Evolutionary conservation across 1,140 invertebrate species (phyloP).

Genomic region (Prorops nasuta): DNA sequence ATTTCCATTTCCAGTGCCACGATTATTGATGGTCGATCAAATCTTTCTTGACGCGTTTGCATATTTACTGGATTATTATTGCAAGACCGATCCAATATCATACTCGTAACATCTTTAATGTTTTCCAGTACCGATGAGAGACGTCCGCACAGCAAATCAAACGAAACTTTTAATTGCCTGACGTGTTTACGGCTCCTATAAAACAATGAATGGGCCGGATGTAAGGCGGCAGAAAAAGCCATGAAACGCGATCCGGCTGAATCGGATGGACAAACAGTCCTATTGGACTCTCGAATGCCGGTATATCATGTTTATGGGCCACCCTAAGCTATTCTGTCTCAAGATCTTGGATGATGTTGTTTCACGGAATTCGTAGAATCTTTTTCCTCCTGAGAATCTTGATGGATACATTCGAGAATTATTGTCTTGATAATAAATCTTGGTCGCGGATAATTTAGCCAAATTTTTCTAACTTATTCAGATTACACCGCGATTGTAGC

Average conservation of each 20-base stretch:
- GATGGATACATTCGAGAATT: too few species aligned
- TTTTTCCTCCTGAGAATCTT: too few species aligned
- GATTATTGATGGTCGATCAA: too few species aligned
- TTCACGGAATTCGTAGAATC: too few species aligned
- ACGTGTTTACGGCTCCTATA: constrained; percentile 38
- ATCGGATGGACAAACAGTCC: constrained; percentile 1
- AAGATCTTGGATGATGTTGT: background rate
- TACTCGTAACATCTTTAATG: background rate
- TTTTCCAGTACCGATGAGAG: background rate
- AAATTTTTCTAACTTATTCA: too few species aligned
- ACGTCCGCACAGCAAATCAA: constrained; percentile 36
- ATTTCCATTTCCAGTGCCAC: too few species aligned
- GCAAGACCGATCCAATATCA: background rate
- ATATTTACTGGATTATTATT: background rate
- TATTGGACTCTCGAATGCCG: constrained; percentile 10
- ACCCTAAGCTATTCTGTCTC: constrained; percentile 8
- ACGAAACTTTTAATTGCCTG: constrained; percentile 39
- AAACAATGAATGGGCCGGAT: constrained; percentile 35
- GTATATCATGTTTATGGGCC: constrained; percentile 34
- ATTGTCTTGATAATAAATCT: too few species aligned
- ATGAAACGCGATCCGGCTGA: background rate
- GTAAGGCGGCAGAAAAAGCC: background rate
- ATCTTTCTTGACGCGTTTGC: too few species aligned
- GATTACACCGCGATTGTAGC: too few species aligned
- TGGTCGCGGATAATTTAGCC: too few species aligned